Conservation (phyloP, 2,797 vertebrate species). For the Pantherophis vulpinus region DNA sequence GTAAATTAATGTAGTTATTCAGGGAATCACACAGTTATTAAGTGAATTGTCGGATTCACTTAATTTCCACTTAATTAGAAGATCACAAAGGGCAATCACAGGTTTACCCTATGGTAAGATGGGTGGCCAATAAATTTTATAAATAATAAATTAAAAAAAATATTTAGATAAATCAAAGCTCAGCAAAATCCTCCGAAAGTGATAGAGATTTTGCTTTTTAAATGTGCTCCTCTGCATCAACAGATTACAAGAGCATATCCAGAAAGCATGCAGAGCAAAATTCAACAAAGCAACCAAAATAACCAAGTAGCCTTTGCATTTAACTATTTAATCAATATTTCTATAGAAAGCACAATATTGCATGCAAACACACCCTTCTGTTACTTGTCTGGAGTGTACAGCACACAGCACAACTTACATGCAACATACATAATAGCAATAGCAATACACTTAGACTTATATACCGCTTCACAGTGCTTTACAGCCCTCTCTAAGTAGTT, state of each 20-base stretch:
- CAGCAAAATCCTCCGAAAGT: background rate
- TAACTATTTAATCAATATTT: background rate
- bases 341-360: background rate
- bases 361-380: background rate
- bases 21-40: background rate
- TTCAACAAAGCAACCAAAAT: background rate
- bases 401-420: background rate
- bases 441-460: too few species aligned
- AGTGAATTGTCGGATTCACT: background rate
- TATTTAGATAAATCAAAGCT: background rate
- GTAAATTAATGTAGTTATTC: background rate
- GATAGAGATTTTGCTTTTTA: background rate
- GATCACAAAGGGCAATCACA: background rate
- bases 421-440: background rate
- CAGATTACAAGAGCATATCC: background rate
- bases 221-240: background rate
- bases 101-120: background rate
- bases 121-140: background rate
- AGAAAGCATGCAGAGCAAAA: background rate
- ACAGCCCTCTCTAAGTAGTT: too few species aligned
- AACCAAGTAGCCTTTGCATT: background rate
- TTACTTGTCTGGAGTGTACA: background rate
- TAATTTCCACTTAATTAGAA: background rate
- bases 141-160: background rate
- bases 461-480: too few species aligned